Evolutionary conservation across 2,888 invertebrate genomes (phyloP).

Genomic region (Peribatodes rhomboidaria): DNA sequence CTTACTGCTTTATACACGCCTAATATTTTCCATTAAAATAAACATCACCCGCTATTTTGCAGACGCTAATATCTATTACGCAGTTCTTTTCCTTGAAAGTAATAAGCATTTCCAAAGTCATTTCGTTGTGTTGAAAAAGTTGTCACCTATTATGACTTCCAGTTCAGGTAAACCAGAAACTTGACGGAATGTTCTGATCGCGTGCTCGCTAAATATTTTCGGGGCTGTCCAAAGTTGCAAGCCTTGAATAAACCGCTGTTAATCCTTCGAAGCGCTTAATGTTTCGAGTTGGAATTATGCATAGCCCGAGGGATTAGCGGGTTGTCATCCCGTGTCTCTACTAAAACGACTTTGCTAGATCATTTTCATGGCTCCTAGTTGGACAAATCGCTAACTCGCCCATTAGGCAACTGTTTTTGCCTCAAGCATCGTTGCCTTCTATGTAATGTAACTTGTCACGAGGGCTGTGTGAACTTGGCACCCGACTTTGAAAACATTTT

Average conservation of each 20-base stretch:
- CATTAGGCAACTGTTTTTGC: conserved; percentile 47
- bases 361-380: conserved; percentile 70
- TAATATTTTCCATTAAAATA: too few relatives aligned
- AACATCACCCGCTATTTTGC: background rate
- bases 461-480: too few relatives aligned
- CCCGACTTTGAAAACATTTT: too few relatives aligned
- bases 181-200: conserved; percentile 43
- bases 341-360: conserved; percentile 68
- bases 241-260: conserved; percentile 76
- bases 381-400: conserved; percentile 57
- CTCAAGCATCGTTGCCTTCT: conserved; percentile 41
- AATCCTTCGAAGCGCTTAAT: conserved; percentile 78
- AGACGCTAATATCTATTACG: background rate
- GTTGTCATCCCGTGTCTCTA: conserved; percentile 76
- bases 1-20: too few relatives aligned
- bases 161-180: conserved; percentile 38
- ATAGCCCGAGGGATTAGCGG: conserved; percentile 79
- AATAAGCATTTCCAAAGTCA: conserved; percentile 7
- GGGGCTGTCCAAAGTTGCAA: conserved; percentile 59
- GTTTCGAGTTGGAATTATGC: conserved; percentile 81
- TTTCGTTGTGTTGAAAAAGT: conserved; percentile 17
- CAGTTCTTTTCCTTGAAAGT: conserved; percentile 6
- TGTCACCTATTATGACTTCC: conserved; percentile 31
- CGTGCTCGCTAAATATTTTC: conserved; percentile 46
- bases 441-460: conserved; percentile 27